phyloP scores from a whole-genome alignment of 1,140 invertebrate species.

The Ips nitidus region DNA sequence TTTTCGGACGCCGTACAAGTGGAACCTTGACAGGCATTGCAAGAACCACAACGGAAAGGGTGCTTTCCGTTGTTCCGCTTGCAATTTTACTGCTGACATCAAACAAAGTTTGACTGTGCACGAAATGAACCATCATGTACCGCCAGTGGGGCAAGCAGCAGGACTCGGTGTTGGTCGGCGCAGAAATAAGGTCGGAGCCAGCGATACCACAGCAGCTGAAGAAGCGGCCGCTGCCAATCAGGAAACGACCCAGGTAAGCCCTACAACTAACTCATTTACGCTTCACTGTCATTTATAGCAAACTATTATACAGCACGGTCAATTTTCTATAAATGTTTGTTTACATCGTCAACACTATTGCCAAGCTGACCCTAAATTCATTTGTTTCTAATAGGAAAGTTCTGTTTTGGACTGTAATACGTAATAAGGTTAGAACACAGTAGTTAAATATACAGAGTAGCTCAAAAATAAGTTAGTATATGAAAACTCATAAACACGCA shows the following conservation, averaged over 20 bases:
- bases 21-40: conserved; percentile 91
- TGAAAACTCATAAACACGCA: too few species aligned
- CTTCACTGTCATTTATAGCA: too few species aligned
- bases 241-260: conserved; percentile 11
- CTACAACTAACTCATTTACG: not conserved
- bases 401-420: too few species aligned
- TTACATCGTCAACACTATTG: too few species aligned
- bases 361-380: too few species aligned
- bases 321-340: too few species aligned
- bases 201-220: conserved; percentile 58
- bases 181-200: conserved; percentile 71
- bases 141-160: conserved; percentile 65
- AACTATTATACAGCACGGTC: too few species aligned
- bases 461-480: too few species aligned
- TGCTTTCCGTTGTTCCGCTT: conserved; percentile 80
- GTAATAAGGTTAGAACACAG: too few species aligned
- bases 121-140: conserved; percentile 85
- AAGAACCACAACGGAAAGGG: conserved; percentile 85
- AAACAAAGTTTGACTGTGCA: conserved; percentile 91
- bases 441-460: too few species aligned
- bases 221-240: conserved; percentile 40
- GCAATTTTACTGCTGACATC: conserved; percentile 90
- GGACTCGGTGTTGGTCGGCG: conserved; percentile 55
- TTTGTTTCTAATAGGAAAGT: too few species aligned
- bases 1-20: conserved; percentile 90